Conservation (phyloP, 2,797 vertebrate genomes). For the Lutjanus campechanus region DNA sequence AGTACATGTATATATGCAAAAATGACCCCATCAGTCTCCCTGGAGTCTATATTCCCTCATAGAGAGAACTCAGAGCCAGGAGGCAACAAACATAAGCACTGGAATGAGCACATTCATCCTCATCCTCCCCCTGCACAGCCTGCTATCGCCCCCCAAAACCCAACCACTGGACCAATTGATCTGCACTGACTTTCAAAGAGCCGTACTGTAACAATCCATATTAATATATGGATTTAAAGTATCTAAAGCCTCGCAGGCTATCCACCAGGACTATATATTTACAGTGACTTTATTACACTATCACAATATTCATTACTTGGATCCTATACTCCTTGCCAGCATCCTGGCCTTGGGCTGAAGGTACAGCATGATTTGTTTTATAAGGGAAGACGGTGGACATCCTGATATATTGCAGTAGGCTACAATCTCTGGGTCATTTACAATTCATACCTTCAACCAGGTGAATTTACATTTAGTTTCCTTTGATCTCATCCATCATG, state of each 20-base stretch:
- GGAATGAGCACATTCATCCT: slow-evolving; percentile 35
- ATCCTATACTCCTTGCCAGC: slow-evolving; percentile 3
- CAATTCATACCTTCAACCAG: slow-evolving; percentile 1
- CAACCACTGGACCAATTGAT: slow-evolving; percentile 34
- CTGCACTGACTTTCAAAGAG: slow-evolving; percentile 15
- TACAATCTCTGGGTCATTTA: not conserved
- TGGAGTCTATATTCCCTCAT: slow-evolving; percentile 37
- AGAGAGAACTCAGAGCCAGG: slow-evolving; percentile 11
- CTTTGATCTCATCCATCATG: not conserved
- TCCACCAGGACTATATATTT: slow-evolving; percentile 50
- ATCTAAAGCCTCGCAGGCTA: slow-evolving; percentile 31
- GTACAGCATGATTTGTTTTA: slow-evolving; percentile 37
- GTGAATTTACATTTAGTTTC: slow-evolving; percentile 10
- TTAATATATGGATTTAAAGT: slow-evolving; percentile 55
- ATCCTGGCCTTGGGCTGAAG: slow-evolving; percentile 33
- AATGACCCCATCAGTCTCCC: slow-evolving; percentile 46
- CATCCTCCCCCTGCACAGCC: not conserved
- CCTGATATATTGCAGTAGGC: slow-evolving; percentile 29
- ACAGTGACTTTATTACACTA: slow-evolving; percentile 62
- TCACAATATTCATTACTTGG: slow-evolving; percentile 63
- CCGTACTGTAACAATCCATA: slow-evolving; percentile 29
- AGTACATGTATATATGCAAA: slow-evolving; percentile 28
- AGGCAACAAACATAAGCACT: not conserved
- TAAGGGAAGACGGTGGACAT: not conserved
- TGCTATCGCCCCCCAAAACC: slow-evolving; percentile 1